These are phyloP conservation scores for Lacerta agilis DNA, from an alignment of 2,797 vertebrate species.

Conservation along the genomic window DNA sequence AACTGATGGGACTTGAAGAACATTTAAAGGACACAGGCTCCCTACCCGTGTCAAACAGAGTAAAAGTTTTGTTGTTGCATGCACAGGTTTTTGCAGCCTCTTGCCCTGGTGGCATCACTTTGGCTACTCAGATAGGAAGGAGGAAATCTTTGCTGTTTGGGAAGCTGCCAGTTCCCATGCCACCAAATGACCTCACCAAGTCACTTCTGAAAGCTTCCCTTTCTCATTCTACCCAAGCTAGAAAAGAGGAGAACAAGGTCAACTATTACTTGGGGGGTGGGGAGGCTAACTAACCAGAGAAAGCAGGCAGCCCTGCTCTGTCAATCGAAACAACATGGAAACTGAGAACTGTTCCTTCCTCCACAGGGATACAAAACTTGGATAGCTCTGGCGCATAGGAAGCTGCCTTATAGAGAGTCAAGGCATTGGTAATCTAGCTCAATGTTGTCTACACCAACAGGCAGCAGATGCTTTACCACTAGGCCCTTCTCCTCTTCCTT, in stretches of 20 bases:
- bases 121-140: too few relatives aligned
- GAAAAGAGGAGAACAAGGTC: not conserved
- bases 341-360: not conserved
- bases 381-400: not conserved
- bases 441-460: too few relatives aligned
- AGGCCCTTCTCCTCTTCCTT: too few relatives aligned
- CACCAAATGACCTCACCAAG: not conserved
- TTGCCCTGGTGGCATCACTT: not conserved
- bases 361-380: not conserved
- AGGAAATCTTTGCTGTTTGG: not conserved
- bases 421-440: too few relatives aligned
- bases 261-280: not conserved
- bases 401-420: too few relatives aligned
- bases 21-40: not conserved
- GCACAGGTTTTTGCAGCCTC: not conserved
- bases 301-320: not conserved
- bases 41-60: too few relatives aligned
- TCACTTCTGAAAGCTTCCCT: not conserved
- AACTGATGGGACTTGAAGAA: too few relatives aligned
- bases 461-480: too few relatives aligned
- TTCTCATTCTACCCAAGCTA: not conserved
- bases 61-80: not conserved
- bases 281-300: not conserved
- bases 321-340: not conserved
- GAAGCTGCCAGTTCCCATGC: not conserved